Evolutionary conservation across 2,113 vertebrate genomes (phyloP).

Genomic region (Sylvietta virens): DNA sequence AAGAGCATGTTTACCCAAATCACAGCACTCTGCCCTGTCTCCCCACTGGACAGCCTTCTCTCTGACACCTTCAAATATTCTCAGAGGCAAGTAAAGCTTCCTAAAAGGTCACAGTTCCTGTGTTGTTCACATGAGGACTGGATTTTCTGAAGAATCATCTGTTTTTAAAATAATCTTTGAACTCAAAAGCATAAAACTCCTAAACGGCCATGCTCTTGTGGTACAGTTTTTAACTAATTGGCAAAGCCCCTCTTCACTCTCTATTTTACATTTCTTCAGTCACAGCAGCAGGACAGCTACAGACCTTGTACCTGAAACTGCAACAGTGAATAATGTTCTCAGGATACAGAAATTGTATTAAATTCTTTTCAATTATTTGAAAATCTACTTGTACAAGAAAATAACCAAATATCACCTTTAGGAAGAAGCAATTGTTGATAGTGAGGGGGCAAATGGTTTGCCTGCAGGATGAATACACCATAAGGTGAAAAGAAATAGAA

Average conservation of each 20-base stretch:
- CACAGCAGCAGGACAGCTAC: not conserved
- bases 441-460: not conserved
- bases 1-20: not conserved
- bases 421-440: not conserved
- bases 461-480: not conserved
- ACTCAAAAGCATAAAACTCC: not conserved
- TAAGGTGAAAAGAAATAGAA: not conserved
- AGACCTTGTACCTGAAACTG: not conserved
- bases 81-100: not conserved
- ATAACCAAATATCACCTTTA: not conserved
- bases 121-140: not conserved
- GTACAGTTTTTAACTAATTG: not conserved
- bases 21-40: not conserved
- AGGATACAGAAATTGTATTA: not conserved
- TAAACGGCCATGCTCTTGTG: not conserved
- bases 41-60: not conserved
- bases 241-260: not conserved
- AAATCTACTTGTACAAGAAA: not conserved
- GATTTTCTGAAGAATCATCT: not conserved
- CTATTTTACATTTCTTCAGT: not conserved
- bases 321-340: not conserved
- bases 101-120: not conserved
- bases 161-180: slow-evolving; percentile 21
- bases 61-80: not conserved
- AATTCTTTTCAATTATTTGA: not conserved